Conservation (phyloP, 2,888 invertebrate genomes). For the Achlya flavicornis region DNA sequence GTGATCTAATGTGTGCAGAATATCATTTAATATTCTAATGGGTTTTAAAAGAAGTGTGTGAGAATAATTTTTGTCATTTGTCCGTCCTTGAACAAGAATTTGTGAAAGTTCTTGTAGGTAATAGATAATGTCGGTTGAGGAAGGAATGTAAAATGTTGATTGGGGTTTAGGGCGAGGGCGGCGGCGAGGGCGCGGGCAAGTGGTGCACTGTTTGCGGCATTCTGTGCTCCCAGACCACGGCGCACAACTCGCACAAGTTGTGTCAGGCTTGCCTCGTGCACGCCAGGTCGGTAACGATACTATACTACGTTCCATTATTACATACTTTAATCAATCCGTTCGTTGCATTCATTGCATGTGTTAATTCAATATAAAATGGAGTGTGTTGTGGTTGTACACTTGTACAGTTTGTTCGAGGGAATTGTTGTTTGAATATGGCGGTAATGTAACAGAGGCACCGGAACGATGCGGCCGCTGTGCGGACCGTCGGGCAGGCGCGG, state of each 20-base stretch:
- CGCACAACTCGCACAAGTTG: constrained; percentile 81
- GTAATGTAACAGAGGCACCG: constrained; percentile 89
- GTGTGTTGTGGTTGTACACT: constrained; percentile 40
- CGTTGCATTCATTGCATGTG: constrained; percentile 37
- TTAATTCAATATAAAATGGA: constrained; percentile 39
- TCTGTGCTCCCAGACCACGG: constrained; percentile 78
- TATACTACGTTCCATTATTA: constrained; percentile 12
- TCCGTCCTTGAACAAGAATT: constrained; percentile 41
- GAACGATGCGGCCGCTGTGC: constrained; percentile 90
- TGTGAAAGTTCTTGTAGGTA: constrained; percentile 27
- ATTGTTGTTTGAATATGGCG: constrained; percentile 67
- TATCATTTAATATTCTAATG: constrained; percentile 73
- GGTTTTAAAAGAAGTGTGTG: constrained; percentile 83
- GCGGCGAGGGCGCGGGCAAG: constrained; percentile 72
- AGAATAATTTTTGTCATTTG: constrained; percentile 53
- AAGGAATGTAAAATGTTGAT: constrained; percentile 68
- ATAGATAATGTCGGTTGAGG: constrained; percentile 42
- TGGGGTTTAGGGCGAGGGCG: constrained; percentile 81
- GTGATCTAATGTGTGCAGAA: constrained; percentile 81
- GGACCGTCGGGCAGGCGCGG: constrained; percentile 86
- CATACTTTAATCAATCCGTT: constrained; percentile 26
- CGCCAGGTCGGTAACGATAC: constrained; percentile 81
- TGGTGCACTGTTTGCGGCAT: constrained; percentile 82
- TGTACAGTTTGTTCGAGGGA: constrained; percentile 29
- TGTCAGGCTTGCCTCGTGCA: constrained; percentile 84